Conservation (phyloP, 2,888 invertebrate species). For the Cheiracanthium punctorium region DNA sequence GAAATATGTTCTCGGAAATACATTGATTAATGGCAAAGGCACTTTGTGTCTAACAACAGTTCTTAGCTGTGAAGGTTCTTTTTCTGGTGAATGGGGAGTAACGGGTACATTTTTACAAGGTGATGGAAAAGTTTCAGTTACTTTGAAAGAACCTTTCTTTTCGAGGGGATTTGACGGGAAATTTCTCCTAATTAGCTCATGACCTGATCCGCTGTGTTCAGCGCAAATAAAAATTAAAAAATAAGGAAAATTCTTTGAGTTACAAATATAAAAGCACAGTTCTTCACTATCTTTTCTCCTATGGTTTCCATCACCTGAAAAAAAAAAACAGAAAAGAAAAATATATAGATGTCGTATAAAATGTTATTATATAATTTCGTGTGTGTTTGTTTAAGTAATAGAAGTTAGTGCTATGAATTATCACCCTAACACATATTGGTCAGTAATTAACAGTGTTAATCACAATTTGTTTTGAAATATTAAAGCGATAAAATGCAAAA, state of each 20-base stretch:
- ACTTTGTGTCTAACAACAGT: background rate
- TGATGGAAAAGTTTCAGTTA: background rate
- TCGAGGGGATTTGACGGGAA: background rate
- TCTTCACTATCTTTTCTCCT: background rate
- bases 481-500: too few relatives aligned
- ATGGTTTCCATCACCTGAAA: too few relatives aligned
- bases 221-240: background rate
- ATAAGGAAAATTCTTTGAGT: background rate
- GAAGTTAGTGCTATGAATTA: too few relatives aligned
- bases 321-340: too few relatives aligned
- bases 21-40: background rate
- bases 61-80: background rate
- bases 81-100: background rate
- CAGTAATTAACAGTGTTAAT: too few relatives aligned
- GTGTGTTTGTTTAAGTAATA: too few relatives aligned
- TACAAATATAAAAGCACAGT: background rate
- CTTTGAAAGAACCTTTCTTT: background rate
- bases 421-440: too few relatives aligned
- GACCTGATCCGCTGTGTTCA: background rate
- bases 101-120: background rate
- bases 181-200: background rate
- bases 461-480: too few relatives aligned
- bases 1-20: background rate
- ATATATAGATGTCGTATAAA: too few relatives aligned
- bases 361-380: too few relatives aligned